phyloP scores from a whole-genome alignment of 2,888 invertebrate species.

The Pollenia amentaria region DNA sequence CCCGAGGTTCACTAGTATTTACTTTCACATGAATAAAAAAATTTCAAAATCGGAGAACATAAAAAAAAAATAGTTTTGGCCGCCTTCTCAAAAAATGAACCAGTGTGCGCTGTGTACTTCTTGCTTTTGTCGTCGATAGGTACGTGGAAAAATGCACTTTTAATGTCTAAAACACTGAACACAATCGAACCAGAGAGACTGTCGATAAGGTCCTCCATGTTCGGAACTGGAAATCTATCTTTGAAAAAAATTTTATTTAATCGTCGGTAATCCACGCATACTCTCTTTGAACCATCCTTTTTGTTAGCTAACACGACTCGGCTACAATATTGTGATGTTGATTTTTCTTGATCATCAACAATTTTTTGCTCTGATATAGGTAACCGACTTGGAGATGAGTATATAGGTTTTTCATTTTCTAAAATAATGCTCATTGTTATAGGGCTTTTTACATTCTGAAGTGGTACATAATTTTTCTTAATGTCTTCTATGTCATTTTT shows the following conservation, averaged over 20 bases:
- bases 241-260: slow-evolving; percentile 29
- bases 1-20: no score
- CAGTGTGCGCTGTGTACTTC: no score
- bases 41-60: no score
- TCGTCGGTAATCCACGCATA: slow-evolving; percentile 48
- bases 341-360: slow-evolving; percentile 50
- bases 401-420: slow-evolving; percentile 14
- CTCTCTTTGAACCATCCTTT: background rate
- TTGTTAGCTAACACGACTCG: slow-evolving; percentile 41
- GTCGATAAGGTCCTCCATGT: slow-evolving; percentile 39
- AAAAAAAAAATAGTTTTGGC: no score
- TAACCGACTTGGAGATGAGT: slow-evolving; percentile 44
- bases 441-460: background rate
- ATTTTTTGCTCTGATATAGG: slow-evolving; percentile 48
- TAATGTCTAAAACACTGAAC: slow-evolving; percentile 17
- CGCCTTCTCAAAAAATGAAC: no score
- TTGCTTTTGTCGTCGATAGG: no score
- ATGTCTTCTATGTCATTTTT: background rate
- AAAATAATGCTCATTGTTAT: slow-evolving; percentile 28
- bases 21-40: no score
- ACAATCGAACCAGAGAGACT: no score
- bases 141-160: no score
- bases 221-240: slow-evolving; percentile 37
- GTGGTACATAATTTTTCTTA: background rate
- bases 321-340: slow-evolving; percentile 63